Base-by-base conservation (phyloP, 2,797 vertebrate genomes). In the Chelidonichthys spinosus region DNA sequence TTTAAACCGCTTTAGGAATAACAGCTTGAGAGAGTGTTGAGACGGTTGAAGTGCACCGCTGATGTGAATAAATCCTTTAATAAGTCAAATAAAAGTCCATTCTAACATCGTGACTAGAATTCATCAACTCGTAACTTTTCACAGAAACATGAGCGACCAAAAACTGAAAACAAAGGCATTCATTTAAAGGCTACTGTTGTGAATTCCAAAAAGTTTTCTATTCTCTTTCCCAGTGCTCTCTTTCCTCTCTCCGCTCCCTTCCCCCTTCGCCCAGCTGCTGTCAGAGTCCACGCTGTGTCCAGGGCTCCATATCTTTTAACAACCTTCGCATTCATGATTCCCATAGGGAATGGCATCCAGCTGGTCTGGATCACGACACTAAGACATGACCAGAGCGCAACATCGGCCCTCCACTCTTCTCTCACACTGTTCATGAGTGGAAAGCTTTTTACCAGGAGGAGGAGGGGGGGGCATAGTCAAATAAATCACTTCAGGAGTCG, bases 251-350 rank as follows among this genome's bases (percentile, higher is more conserved):
- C 49, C 43, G 40, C 87, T 93, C 89, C 91, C 92, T 89, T 92
- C 82, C 89, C 93, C 88, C 91, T 88, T 93, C 85, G 93, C 82
- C 89, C 95, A 96, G 96, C 95, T 97, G 96, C 92, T 94, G 95
- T 94, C 94, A 95, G 95, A 94, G 90, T 93, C 86, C 92, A 92
- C 85, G 90, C 93, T 90, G 90, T 92, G 93, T 93, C 92, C 92
- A 93, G 93, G 90, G 90, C 90, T 90, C 93, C 93, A 91, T 93
- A 92, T 95, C 93, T 93, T 96, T 96, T 93, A 95, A 96, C 93
- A 95, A 95, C 95, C 92, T 95, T 92, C 93, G 93, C 94, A 92
- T 94, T 96, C 94, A 84, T 91, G 90, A 92, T 92, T 95, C 94
- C 95, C 89, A 89, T 81, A 79, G 87, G 95, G 95, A 95, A 95